phyloP scores from a whole-genome alignment of 1,140 invertebrate genomes.

The Leucophenga varia region DNA sequence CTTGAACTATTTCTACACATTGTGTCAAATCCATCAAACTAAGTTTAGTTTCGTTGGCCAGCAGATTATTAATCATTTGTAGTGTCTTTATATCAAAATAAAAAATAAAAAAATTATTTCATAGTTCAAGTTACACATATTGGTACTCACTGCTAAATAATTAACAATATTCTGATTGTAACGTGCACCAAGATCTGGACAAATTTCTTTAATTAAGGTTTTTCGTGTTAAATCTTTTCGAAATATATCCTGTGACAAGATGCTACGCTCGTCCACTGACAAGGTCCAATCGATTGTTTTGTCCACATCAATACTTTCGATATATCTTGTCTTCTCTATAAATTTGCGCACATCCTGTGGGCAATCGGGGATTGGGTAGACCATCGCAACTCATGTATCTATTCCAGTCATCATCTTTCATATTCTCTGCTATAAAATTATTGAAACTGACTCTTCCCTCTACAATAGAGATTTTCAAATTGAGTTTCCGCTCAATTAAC shows the following conservation, averaged over 20 bases:
- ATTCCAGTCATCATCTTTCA: slow-evolving; percentile 22
- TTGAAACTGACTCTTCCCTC: too few species aligned
- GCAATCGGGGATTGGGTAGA: slow-evolving; percentile 21
- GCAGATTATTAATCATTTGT: slow-evolving; percentile 12
- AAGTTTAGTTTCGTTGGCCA: slow-evolving; percentile 13
- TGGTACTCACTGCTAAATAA: slow-evolving; percentile 1
- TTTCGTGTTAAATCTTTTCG: slow-evolving; percentile 20
- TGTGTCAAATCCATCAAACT: slow-evolving; percentile 1
- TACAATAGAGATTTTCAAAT: too few species aligned
- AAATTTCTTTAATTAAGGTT: slow-evolving; percentile 1
- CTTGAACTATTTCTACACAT: slow-evolving; percentile 10
- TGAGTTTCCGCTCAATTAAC: too few species aligned
- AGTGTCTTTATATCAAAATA: slow-evolving; percentile 15
- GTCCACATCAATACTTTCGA: slow-evolving; percentile 6
- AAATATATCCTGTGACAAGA: slow-evolving; percentile 18
- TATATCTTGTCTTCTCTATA: slow-evolving; percentile 15
- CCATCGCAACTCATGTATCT: slow-evolving; percentile 34
- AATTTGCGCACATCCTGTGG: slow-evolving; percentile 32
- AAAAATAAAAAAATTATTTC: slow-evolving; percentile 6
- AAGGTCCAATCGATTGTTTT: slow-evolving; percentile 24
- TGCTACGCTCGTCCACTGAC: slow-evolving; percentile 23
- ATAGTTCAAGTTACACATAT: too few species aligned
- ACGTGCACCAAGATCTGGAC: slow-evolving; percentile 27
- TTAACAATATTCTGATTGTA: slow-evolving; percentile 18
- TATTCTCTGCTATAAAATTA: too few species aligned